phyloP scores from a whole-genome alignment of 2,113 vertebrate species.

The Leptobrachium leishanense region DNA sequence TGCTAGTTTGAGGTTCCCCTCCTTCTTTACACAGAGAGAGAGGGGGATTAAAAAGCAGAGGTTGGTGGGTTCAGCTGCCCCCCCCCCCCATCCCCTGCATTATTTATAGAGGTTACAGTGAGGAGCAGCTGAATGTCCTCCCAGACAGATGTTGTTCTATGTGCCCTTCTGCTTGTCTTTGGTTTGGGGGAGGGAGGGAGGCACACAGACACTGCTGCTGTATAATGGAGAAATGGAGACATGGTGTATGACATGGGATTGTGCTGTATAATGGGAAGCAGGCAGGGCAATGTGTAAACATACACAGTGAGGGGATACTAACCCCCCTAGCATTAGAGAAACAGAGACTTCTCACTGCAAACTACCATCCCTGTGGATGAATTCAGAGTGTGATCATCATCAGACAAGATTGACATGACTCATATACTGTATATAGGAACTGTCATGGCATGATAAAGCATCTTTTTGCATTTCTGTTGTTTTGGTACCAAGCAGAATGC shows the following conservation, averaged over 20 bases:
- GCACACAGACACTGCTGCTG: background rate
- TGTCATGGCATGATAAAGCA: too few species aligned
- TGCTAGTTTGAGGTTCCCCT: background rate
- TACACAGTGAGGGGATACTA: slow-evolving; percentile 12
- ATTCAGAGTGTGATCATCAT: background rate
- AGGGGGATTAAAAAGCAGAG: background rate
- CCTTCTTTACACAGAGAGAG: background rate
- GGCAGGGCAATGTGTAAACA: slow-evolving; percentile 17
- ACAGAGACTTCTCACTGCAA: background rate
- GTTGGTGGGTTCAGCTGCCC: slow-evolving; percentile 9
- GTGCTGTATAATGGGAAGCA: slow-evolving; percentile 7
- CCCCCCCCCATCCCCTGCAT: background rate
- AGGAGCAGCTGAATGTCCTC: slow-evolving; percentile 5
- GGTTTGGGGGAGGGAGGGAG: background rate
- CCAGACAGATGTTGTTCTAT: slow-evolving; percentile 32
- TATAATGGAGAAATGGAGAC: background rate
- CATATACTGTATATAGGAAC: too few species aligned
- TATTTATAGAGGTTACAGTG: slow-evolving; percentile 23
- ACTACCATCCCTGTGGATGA: background rate
- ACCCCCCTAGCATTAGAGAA: background rate
- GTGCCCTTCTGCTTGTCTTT: slow-evolving; percentile 19
- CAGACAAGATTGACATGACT: background rate
- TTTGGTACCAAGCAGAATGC: too few species aligned
- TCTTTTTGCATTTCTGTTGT: too few species aligned
- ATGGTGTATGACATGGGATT: slow-evolving; percentile 16